phyloP scores from a whole-genome alignment of 2,113 vertebrate species.

The Rhinogobius similis region DNA sequence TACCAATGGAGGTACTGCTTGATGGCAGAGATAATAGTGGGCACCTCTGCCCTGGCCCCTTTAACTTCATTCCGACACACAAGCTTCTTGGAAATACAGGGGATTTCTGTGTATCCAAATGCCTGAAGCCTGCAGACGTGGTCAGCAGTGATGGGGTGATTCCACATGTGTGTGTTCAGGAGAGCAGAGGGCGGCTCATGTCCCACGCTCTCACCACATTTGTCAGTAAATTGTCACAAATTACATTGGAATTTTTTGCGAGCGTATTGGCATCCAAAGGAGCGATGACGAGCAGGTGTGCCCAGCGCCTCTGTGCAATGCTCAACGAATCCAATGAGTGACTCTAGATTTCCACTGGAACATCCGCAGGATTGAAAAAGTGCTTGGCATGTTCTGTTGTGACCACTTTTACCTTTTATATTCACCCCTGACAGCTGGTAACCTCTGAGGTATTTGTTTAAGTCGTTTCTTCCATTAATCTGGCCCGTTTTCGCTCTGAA shows the following conservation, averaged over 20 bases:
- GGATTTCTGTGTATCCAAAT: conserved; percentile 91
- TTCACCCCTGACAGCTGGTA: conserved; percentile 81
- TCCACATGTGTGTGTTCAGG: conserved; percentile 99
- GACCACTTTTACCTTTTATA: conserved; percentile 88
- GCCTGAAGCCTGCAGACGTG: conserved; percentile 84
- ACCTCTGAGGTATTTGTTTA: no score
- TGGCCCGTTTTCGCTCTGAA: no score
- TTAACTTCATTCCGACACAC: conserved; percentile 93
- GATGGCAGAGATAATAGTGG: conserved; percentile 82
- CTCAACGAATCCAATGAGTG: conserved; percentile 93
- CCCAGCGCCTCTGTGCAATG: conserved; percentile 93
- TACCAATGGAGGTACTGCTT: conserved; percentile 59
- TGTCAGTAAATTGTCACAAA: conserved; percentile 96
- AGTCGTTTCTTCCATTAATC: no score
- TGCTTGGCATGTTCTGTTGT: conserved; percentile 93
- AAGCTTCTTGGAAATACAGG: conserved; percentile 90
- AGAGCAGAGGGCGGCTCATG: conserved; percentile 85
- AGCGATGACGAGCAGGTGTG: conserved; percentile 89
- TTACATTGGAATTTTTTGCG: conserved; percentile 90
- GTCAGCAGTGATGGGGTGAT: conserved; percentile 88
- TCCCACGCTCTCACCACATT: conserved; percentile 96
- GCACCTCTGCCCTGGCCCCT: conserved; percentile 94
- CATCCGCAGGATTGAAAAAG: conserved; percentile 85
- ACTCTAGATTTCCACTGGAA: conserved; percentile 85
- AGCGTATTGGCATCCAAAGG: conserved; percentile 96